These are phyloP conservation scores for Fopius arisanus DNA, from an alignment of 1,140 invertebrate species.

Conservation along the genomic window DNA sequence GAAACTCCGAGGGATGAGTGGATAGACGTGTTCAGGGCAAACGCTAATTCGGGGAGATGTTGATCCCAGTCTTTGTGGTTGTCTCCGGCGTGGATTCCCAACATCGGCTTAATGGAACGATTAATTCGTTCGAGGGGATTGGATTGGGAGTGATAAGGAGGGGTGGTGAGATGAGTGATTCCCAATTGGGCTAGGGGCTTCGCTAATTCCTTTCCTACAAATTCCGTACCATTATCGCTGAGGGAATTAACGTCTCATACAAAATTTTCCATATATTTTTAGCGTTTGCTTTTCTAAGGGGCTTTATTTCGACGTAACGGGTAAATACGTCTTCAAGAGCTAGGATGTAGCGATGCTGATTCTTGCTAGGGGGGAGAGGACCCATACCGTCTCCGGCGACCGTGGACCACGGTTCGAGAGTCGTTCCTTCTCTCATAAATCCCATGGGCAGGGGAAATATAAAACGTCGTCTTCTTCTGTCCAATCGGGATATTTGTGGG, in stretches of 20 bases:
- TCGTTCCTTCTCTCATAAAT: slow-evolving; percentile 44
- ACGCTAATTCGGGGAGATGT: background rate
- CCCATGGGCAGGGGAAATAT: slow-evolving; percentile 30
- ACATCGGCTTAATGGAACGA: background rate
- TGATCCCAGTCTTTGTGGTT: background rate
- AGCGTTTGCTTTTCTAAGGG: slow-evolving; percentile 43
- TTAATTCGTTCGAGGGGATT: background rate
- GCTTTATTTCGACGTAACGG: slow-evolving; percentile 43
- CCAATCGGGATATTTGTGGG: background rate
- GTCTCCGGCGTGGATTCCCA: background rate
- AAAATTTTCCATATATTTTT: slow-evolving; percentile 36
- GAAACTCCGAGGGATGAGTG: background rate
- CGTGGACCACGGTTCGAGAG: slow-evolving; percentile 48
- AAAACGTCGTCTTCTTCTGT: background rate
- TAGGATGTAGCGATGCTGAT: slow-evolving; percentile 50
- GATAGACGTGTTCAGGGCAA: background rate
- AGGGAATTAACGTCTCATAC: slow-evolving; percentile 42
- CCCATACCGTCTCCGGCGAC: slow-evolving; percentile 57
- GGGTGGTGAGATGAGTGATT: background rate
- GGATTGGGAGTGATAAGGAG: too few relatives aligned
- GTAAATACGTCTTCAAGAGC: slow-evolving; percentile 54
- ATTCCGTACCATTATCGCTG: slow-evolving; percentile 60
- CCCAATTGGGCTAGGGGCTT: background rate
- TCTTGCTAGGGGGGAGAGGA: slow-evolving; percentile 33
- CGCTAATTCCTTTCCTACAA: slow-evolving; percentile 32